phyloP scores from a whole-genome alignment of 2,888 invertebrate species.

The Mythimna vitellina region DNA sequence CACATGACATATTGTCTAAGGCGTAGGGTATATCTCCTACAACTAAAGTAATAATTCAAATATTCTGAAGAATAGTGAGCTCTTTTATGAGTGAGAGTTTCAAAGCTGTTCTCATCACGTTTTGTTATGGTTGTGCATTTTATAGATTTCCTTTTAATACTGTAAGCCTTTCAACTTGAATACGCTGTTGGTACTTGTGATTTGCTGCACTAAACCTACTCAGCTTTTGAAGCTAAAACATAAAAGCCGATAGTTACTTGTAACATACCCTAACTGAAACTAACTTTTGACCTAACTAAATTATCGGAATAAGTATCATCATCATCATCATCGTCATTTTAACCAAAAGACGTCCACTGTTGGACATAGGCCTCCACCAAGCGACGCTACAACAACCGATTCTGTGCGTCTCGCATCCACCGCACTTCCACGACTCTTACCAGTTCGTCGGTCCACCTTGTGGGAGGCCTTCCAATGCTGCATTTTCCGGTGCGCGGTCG shows the following conservation, averaged over 20 bases:
- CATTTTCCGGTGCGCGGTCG: too few relatives aligned
- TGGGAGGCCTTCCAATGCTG: too few relatives aligned
- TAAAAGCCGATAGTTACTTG: slow-evolving; percentile 12
- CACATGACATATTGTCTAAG: too few relatives aligned
- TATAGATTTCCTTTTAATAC: slow-evolving; percentile 34
- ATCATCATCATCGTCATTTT: too few relatives aligned
- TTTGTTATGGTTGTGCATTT: slow-evolving; percentile 8
- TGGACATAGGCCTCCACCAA: too few relatives aligned
- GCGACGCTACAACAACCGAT: too few relatives aligned
- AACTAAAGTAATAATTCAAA: neutral
- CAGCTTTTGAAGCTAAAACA: slow-evolving; percentile 1
- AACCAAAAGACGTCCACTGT: too few relatives aligned
- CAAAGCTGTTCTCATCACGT: slow-evolving; percentile 26
- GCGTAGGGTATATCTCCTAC: neutral
- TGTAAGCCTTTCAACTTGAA: slow-evolving; percentile 21
- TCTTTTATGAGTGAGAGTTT: slow-evolving; percentile 5
- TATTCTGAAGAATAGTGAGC: slow-evolving; percentile 4
- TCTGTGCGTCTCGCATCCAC: too few relatives aligned
- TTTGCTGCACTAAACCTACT: slow-evolving; percentile 21
- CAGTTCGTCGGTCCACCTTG: too few relatives aligned
- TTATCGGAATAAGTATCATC: too few relatives aligned
- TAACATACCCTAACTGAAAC: neutral
- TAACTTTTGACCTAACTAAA: neutral
- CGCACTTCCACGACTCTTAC: too few relatives aligned
- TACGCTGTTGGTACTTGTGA: slow-evolving; percentile 14